Base-by-base conservation (phyloP, 2,888 invertebrate genomes). In the Didymodactylos carnosus region DNA sequence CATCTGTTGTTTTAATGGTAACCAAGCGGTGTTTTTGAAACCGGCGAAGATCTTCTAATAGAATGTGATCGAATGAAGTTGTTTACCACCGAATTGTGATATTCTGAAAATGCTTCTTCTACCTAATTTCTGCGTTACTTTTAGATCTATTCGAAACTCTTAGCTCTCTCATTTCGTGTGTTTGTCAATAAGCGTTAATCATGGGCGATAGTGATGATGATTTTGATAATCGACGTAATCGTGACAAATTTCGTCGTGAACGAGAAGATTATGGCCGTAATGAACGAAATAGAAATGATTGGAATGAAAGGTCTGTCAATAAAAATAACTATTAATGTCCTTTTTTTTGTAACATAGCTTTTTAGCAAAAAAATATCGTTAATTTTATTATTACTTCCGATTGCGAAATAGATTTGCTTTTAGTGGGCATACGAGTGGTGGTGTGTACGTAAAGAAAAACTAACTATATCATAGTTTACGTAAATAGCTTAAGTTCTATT, bases 201-300 rank as follows among this genome's bases (percentile, higher is more conserved):
- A 94, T 94, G 94, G 94, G 88, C 77, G 97, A 97, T 83, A 94
- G 94, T 81, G 97, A 97, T 84, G 97, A 98, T 84, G 97, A 98
- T 82, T 94, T 92, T 82, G 95, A 95, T 83, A 79, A 84, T 70
- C 88, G 94, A 76, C 92, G 83, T 73, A 78, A 92, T 46, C 87
- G 95, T 70, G 97, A 97, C 82, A 97, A 97, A 82, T 97, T 97
- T 81, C 88, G 94, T 73, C 91, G 94, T 14, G 95, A 97, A 86
- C 87, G 87, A 73, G 86, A 85, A 77, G 87, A 87, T 78, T 86
- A 86, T 35, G 49, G 39, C n/a, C 51, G 70, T 27, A 70, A 71
- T 71, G 71, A 62, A 62, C 6, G 23, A 25, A 39, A 46, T 39
- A 78, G 80, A 6, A 75, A 82, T 51, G 77, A 79, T 49, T 80